A percentile compares a stretch with the other conserved stretches of the same genome.
Conservation (phyloP, 2,113 vertebrate species). For the Daboia siamensis region DNA sequence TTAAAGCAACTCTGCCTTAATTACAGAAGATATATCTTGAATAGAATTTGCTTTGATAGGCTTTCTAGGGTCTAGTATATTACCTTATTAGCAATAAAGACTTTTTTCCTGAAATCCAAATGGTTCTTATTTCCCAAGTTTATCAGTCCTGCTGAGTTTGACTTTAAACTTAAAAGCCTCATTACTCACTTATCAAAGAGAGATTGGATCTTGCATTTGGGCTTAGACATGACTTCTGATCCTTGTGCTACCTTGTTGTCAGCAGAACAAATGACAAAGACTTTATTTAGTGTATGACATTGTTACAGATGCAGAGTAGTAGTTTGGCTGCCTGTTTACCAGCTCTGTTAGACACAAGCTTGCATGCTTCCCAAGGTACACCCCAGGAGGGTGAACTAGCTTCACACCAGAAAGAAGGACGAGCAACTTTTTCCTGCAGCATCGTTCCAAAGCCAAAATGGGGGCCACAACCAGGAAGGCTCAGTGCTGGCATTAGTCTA, state of each 20-base stretch:
- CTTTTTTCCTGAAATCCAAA: background rate
- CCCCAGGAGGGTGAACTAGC: too few relatives aligned
- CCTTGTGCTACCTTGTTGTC: background rate
- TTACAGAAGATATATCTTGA: background rate
- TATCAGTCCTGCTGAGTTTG: background rate
- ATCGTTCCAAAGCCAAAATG: too few relatives aligned
- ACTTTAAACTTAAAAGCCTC: background rate
- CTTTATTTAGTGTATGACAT: background rate
- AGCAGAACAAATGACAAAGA: background rate
- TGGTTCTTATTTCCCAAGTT: background rate
- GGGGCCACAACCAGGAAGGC: too few relatives aligned
- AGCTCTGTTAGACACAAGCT: too few relatives aligned
- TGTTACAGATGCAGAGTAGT: too few relatives aligned
- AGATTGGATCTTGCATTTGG: background rate
- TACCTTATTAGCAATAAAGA: background rate
- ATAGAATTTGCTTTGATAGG: background rate
- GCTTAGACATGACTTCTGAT: background rate
- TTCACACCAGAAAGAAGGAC: too few relatives aligned
- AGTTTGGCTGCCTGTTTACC: too few relatives aligned
- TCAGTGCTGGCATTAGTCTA: too few relatives aligned
- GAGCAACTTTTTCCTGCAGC: too few relatives aligned
- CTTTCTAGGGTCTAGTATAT: background rate
- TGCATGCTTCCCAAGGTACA: too few relatives aligned
- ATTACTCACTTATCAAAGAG: background rate
- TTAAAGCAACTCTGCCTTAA: background rate